These are phyloP conservation scores for Ammodytes dubius DNA, from an alignment of 2,113 vertebrate species.

Conservation along the genomic window DNA sequence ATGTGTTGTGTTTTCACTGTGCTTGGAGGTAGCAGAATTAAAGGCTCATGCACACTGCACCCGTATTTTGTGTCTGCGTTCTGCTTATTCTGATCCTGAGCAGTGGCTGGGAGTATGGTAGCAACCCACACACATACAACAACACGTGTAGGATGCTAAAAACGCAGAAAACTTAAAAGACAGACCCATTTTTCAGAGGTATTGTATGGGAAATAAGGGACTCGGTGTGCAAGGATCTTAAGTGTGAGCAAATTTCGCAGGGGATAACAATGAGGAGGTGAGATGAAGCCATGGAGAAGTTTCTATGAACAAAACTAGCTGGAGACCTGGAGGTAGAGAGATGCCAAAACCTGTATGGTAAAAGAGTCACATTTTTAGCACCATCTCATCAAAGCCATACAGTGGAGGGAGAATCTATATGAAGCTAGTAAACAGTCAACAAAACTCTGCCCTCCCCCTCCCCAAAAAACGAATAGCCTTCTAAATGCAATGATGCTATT, in stretches of 20 bases:
- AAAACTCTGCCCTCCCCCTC: not conserved
- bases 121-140: too few relatives aligned
- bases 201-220: too few relatives aligned
- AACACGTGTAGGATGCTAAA: too few relatives aligned
- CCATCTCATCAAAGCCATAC: not conserved
- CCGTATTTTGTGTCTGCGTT: too few relatives aligned
- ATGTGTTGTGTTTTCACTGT: constrained; percentile 1
- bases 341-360: constrained; percentile 14
- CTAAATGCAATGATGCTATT: not conserved
- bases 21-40: constrained; percentile 34
- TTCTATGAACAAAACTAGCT: constrained; percentile 18
- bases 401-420: not conserved
- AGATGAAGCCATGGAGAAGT: constrained; percentile 27
- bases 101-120: too few relatives aligned
- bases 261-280: constrained; percentile 26
- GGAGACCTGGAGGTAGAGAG: not conserved
- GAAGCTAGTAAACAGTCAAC: not conserved
- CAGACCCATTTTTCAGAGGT: too few relatives aligned
- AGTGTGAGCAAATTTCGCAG: constrained; percentile 25
- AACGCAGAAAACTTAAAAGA: too few relatives aligned
- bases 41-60: not conserved
- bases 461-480: not conserved
- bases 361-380: constrained; percentile 23
- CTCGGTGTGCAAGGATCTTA: too few relatives aligned
- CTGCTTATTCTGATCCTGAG: too few relatives aligned